Evolutionary conservation across 1,140 invertebrate genomes (phyloP), one percentile per base, ranked within the genome.

Genomic region (Brachionus sp.): DNA sequence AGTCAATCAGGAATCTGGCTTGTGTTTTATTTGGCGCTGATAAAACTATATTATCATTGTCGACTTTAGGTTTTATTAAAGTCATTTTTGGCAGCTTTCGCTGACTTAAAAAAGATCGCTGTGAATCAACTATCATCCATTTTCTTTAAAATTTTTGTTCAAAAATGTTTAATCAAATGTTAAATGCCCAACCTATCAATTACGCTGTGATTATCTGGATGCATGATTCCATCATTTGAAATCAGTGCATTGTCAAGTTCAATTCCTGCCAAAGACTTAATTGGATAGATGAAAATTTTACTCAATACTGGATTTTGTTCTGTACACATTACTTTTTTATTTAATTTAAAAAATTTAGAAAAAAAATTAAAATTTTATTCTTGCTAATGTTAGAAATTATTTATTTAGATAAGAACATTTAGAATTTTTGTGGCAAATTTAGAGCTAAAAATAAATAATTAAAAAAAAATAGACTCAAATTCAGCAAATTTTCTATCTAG

Each of bases 121-220:
- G 33, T 25, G 44, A 53, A 44, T 82, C 46, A 37, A 82, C 62
- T 19, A 82, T 19, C 78, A 82, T 82, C 78, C 78, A 82, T 70
- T 66, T 64, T 82, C 78, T 82, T 16, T 5, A 35, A 29, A 44
- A 7, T 16, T 75, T 33, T 25, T 44, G 23, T 44, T 44, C 35
- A 70, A 70, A 70, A 75, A 10, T 44, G 44, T 16, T 44, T 75
- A 10, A 44, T n/a, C 19, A 10, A 46, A 23, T 44, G 19, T 75
- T 23, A 7, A 70, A 37, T 25, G 13, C 10, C 2, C 1, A 39
- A 82, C 78, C 78, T 82, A 39, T 82, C 57, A 25, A 33, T 44
- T 44, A 82, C 57, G 19, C 50, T 35, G 1, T 33, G 16, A 35
- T 82, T 70, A 12, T 16, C 5, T 10, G 78, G 78, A 10, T 66